Conservation (phyloP, 2,797 vertebrate species). For the Etheostoma nigrum region DNA sequence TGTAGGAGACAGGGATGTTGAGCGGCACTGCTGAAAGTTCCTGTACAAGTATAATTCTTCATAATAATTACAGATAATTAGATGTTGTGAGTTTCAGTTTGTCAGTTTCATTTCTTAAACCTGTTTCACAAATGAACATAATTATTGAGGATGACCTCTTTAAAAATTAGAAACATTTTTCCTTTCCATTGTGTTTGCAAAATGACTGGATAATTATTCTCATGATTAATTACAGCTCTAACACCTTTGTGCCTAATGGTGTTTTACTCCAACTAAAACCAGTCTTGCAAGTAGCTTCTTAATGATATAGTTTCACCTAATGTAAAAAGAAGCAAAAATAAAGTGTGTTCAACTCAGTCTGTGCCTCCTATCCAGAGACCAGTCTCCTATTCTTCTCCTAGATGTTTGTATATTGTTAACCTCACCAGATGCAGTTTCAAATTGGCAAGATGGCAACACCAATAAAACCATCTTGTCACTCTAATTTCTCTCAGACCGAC, state of each 20-base stretch:
- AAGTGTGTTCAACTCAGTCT: background rate
- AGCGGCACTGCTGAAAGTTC: background rate
- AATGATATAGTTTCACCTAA: too few relatives aligned
- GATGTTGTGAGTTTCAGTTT: background rate
- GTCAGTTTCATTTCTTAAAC: too few relatives aligned
- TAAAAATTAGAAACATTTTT: background rate
- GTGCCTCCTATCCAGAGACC: background rate
- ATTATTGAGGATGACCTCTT: background rate
- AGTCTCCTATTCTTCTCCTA: background rate
- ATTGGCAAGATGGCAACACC: background rate
- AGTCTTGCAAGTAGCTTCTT: background rate
- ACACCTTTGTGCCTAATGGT: too few relatives aligned
- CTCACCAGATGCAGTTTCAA: background rate
- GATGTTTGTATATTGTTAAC: background rate
- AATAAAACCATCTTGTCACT: conserved; percentile 1
- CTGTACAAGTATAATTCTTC: background rate
- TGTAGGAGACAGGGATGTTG: background rate
- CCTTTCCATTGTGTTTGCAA: background rate
- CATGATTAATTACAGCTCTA: background rate
- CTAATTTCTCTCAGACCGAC: conserved; percentile 83
- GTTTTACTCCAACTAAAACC: background rate
- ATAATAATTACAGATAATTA: background rate
- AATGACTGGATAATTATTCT: background rate
- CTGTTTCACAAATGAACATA: too few relatives aligned
- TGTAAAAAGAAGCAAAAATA: background rate